These are phyloP conservation scores for Bucco capensis DNA, from an alignment of 2,113 vertebrate species.

Conservation along the genomic window DNA sequence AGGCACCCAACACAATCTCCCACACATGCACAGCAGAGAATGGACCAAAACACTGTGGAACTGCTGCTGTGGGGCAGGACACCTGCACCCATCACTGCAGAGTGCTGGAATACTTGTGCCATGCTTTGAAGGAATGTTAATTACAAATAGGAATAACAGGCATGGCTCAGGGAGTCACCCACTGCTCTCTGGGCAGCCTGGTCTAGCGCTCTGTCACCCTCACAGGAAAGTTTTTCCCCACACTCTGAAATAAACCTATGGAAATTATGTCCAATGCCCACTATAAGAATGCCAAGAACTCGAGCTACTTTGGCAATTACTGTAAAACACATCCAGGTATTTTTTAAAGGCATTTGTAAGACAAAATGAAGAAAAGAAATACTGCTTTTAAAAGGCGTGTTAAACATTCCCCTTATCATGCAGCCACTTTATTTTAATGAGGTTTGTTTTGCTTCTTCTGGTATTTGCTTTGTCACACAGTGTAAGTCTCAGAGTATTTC, in stretches of 20 bases:
- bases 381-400: conserved; percentile 14
- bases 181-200: too few species aligned
- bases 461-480: conserved; percentile 19
- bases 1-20: neutral
- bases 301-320: neutral
- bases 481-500: neutral
- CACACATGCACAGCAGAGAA: rapidly evolving
- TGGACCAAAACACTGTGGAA: neutral
- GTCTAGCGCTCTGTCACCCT: too few species aligned
- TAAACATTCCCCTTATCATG: conserved; percentile 6
- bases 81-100: neutral
- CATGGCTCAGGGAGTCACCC: neutral
- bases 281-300: neutral
- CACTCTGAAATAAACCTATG: neutral
- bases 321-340: neutral
- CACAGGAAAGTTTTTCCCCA: neutral
- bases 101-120: neutral
- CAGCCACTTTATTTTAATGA: conserved; percentile 54
- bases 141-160: neutral
- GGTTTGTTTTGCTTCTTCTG: conserved; percentile 29
- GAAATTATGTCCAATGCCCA: neutral
- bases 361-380: neutral
- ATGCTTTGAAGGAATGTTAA: neutral
- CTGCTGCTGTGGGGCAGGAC: rapidly evolving
- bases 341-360: conserved; percentile 19